A percentile compares a stretch with the other conserved stretches of the same genome.
These are phyloP conservation scores for Calidris pugnax DNA, from an alignment of 2,113 vertebrate genomes.

Conservation along the genomic window DNA sequence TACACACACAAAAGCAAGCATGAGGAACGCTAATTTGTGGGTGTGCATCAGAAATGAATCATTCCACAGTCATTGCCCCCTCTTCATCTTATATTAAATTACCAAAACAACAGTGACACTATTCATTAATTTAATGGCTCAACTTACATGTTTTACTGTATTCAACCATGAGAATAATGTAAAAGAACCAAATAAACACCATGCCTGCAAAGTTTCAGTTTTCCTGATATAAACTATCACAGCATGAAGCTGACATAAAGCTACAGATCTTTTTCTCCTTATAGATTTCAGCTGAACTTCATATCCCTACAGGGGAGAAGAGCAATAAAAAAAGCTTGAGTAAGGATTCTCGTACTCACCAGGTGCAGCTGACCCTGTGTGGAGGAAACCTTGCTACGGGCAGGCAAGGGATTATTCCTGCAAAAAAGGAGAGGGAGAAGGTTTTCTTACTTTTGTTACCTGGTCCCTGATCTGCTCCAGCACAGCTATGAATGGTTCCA, in stretches of 20 bases:
- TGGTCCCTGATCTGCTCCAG: neutral
- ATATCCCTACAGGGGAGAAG: neutral
- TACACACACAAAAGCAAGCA: neutral
- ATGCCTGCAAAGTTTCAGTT: neutral
- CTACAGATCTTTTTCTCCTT: neutral
- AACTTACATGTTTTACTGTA: neutral
- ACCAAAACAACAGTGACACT: neutral
- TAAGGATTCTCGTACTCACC: neutral
- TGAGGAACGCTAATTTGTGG: neutral
- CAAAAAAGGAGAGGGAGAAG: neutral
- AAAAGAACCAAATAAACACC: neutral
- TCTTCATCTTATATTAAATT: neutral
- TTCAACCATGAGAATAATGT: neutral
- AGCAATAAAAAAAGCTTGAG: neutral
- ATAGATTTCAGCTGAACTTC: neutral
- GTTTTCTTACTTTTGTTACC: neutral
- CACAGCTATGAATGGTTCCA: neutral
- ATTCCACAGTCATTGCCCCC: neutral
- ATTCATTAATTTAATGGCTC: slow-evolving; percentile 1
- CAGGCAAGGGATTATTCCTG: neutral
- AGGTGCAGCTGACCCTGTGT: neutral
- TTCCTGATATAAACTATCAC: neutral
- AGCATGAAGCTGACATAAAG: neutral
- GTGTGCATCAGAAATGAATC: neutral
- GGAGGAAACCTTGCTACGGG: neutral